Conservation (phyloP, 2,888 invertebrate species). For the Plutella xylostella region DNA sequence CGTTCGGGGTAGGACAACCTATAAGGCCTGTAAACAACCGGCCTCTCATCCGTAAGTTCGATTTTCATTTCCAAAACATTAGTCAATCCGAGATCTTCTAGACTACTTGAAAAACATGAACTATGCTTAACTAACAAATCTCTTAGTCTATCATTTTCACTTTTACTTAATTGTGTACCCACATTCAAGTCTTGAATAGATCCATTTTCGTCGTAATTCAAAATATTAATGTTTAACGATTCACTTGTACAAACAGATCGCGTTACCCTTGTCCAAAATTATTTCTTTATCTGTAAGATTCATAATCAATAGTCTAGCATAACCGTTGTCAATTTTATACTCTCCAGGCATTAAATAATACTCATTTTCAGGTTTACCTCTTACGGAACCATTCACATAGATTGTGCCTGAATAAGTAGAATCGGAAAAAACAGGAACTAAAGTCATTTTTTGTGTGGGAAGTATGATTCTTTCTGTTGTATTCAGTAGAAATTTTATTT, state of each 20-base stretch:
- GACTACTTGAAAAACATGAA: slow-evolving; percentile 1
- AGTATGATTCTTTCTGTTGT: background rate
- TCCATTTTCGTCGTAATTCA: background rate
- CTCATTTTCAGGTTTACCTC: background rate
- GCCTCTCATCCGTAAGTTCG: background rate
- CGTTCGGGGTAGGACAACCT: background rate
- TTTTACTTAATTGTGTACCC: background rate
- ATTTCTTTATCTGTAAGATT: background rate
- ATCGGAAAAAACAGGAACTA: background rate
- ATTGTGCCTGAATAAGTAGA: background rate
- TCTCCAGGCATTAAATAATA: slow-evolving; percentile 4
- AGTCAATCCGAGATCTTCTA: slow-evolving; percentile 1
- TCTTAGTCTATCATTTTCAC: background rate
- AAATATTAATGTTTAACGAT: background rate
- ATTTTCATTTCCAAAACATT: background rate
- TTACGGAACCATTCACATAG: background rate
- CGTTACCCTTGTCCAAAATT: background rate
- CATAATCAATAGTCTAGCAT: background rate
- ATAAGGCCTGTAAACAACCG: background rate
- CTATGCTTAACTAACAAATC: background rate
- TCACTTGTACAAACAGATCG: background rate
- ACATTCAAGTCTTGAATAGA: background rate
- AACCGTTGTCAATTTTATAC: background rate
- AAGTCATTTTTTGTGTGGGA: background rate
- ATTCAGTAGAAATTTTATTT: background rate